Conservation (phyloP, 2,797 vertebrate genomes). For the Hylomyscus alleni region DNA sequence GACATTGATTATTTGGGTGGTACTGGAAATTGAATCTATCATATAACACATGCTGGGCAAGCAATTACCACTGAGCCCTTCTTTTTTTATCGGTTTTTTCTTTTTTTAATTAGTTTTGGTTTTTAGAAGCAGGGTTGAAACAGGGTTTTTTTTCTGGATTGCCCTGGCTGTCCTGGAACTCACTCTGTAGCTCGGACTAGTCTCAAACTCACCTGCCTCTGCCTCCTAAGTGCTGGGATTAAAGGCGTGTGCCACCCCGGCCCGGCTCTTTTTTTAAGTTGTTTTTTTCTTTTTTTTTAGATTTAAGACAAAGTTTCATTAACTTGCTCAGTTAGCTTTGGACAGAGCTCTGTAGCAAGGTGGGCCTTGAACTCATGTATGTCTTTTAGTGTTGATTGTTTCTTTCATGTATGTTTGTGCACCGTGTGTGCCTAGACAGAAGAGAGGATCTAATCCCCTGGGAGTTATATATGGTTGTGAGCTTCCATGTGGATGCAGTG, state of each 20-base stretch:
- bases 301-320: background rate
- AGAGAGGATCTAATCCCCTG: background rate
- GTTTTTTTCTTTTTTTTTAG: background rate
- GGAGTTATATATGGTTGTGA: background rate
- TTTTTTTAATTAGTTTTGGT: too few species aligned
- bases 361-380: background rate
- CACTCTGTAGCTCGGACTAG: too few species aligned
- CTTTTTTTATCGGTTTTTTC: background rate
- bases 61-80: background rate
- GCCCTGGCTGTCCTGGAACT: too few species aligned
- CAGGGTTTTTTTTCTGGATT: too few species aligned
- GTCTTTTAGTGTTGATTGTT: background rate
- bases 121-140: too few species aligned
- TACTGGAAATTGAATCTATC: background rate
- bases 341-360: background rate
- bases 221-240: too few species aligned
- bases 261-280: too few species aligned
- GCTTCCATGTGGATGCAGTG: background rate
- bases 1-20: background rate
- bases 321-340: background rate
- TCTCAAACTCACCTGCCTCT: too few species aligned
- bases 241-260: too few species aligned
- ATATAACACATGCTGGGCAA: background rate
- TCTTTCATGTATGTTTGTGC: background rate
- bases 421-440: background rate